Base-by-base conservation (phyloP, 2,888 invertebrate genomes). In the Physocephala rufipes region DNA sequence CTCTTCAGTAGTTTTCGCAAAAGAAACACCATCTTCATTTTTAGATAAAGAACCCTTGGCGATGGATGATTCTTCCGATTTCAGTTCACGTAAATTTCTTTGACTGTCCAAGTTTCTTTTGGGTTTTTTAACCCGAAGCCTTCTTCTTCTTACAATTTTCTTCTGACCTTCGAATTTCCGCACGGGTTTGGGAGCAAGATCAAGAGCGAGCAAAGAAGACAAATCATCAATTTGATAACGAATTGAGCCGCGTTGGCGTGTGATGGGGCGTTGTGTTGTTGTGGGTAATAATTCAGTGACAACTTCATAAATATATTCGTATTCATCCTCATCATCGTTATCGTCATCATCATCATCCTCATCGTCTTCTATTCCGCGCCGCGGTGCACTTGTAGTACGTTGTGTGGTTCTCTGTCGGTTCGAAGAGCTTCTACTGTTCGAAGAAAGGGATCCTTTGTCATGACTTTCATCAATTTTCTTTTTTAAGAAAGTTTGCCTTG, bases 181-280 rank as follows among this genome's bases (percentile, higher is more conserved):
- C 1, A 76, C 71, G 0, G 74, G 61, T 2, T 81, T 80, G 0
- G 76, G 63, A 3, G 80, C 78, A 62, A 81, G 80, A 73, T 84
- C 84, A 21, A 83, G 70, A 2, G 84, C 82, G 47, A 84, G 65
- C 28, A 84, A 72, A 0, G 84, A 84, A 0, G 84, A 84, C 2
- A 84, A 73, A 75, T 84, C 84, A 24, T 78, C 79, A 66, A 81
- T 80, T 19, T 79, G 73, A 70, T 83, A 83, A 28, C 76, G 79
- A 0, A 74, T 77, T 0, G 77, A 74, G n/a, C 84, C 84, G 26
- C 84, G 82, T 73, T 80, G 79, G 2, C 77, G 76, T 12, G 77
- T 73, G 12, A 78, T 74, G 7, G 77, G 73, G 24, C 80, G 79
- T 1, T 73, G 74, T 1, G 82, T 84, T 49, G 81, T 81, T 2